Percentiles rank a stretch among this genome's conserved stretches.
Evolutionary conservation across 1,140 invertebrate species (phyloP).

Genomic region (Asobara japonica): DNA sequence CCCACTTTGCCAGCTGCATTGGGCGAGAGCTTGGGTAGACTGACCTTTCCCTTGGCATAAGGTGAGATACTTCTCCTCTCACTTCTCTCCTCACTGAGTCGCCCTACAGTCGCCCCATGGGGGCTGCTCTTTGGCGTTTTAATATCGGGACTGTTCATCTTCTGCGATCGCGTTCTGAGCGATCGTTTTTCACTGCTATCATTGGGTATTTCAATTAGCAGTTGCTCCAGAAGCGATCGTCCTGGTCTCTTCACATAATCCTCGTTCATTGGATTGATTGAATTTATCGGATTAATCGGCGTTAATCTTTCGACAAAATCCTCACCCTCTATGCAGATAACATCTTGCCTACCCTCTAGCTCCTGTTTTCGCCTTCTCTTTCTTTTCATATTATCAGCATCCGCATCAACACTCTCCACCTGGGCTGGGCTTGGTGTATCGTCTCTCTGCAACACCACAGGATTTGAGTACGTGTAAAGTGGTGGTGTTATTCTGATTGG

Average conservation of each 20-base stretch:
- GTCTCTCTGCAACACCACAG: slow-evolving; percentile 68
- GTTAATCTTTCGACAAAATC: slow-evolving; percentile 58
- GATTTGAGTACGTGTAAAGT: slow-evolving; percentile 81
- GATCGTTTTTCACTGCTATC: slow-evolving; percentile 70
- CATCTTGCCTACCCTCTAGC: slow-evolving; percentile 63
- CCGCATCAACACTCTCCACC: slow-evolving; percentile 55
- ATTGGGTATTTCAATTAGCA: slow-evolving; percentile 81
- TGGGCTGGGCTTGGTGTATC: slow-evolving; percentile 67
- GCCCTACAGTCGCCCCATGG: slow-evolving; percentile 42
- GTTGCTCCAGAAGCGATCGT: slow-evolving; percentile 77
- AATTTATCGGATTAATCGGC: slow-evolving; percentile 45
- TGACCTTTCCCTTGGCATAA: slow-evolving; percentile 59
- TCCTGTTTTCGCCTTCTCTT: slow-evolving; percentile 65
- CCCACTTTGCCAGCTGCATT: slow-evolving; percentile 50
- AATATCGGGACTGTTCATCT: slow-evolving; percentile 76
- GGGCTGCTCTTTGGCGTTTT: slow-evolving; percentile 73
- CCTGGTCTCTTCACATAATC: slow-evolving; percentile 55
- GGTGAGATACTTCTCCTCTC: slow-evolving; percentile 65
- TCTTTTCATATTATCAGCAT: slow-evolving; percentile 56
- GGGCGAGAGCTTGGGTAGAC: slow-evolving; percentile 47
- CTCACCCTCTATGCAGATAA: slow-evolving; percentile 62
- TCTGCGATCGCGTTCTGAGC: slow-evolving; percentile 77
- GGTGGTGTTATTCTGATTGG: slow-evolving; percentile 77
- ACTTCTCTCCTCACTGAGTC: slow-evolving; percentile 43
- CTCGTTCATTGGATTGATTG: no score